Percentiles rank a stretch among this genome's conserved stretches.
These are phyloP conservation scores for Megalurothrips usitatus DNA, from an alignment of 2,888 invertebrate species.

Conservation along the genomic window DNA sequence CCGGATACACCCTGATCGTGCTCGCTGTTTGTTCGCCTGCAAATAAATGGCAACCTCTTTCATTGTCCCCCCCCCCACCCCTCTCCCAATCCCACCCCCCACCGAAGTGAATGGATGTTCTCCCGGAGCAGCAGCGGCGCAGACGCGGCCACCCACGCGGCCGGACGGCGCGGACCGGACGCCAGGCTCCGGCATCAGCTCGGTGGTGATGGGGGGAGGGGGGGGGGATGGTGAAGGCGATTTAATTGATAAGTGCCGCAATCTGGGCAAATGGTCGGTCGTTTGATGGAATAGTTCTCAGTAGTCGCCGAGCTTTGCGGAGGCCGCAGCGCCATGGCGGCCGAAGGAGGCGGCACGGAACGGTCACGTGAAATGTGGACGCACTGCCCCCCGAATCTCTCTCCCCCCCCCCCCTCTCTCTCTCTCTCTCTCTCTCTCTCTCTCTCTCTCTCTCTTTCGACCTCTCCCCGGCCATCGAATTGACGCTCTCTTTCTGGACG, in stretches of 20 bases:
- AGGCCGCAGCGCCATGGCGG: not conserved
- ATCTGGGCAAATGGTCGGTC: constrained; percentile 16
- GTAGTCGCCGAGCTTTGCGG: not conserved
- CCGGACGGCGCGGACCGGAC: not conserved
- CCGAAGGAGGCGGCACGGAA: not conserved
- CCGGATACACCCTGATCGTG: too few species aligned
- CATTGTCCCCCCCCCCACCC: not conserved
- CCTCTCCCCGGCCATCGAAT: not conserved
- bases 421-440: constrained; percentile 1
- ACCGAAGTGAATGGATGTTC: too few species aligned
- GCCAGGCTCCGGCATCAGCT: not conserved
- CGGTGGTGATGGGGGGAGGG: not conserved
- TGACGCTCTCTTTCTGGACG: too few species aligned
- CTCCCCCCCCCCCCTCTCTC: not conserved
- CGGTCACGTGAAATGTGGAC: not conserved
- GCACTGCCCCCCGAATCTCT: not conserved
- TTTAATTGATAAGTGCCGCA: constrained; percentile 21
- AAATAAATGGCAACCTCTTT: constrained; percentile 12
- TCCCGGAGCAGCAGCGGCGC: too few species aligned
- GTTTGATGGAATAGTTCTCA: constrained; percentile 18
- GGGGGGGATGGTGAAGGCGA: not conserved
- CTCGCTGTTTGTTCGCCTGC: not conserved
- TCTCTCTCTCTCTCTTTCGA: not conserved
- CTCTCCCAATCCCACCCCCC: not conserved
- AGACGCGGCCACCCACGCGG: too few species aligned